phyloP scores from a whole-genome alignment of 2,888 invertebrate species.

The Rotaria magnacalcarata region DNA sequence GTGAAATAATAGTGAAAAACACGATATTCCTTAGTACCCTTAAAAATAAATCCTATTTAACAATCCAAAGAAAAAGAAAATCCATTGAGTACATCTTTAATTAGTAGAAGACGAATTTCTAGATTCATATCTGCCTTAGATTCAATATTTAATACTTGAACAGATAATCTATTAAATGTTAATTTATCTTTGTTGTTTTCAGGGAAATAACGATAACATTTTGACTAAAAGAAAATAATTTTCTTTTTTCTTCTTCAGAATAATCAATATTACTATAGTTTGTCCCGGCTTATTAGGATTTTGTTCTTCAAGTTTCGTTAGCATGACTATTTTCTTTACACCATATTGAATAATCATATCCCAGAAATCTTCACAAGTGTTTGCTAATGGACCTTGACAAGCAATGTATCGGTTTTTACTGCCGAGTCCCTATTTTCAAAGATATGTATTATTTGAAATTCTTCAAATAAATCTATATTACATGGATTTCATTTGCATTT shows the following conservation, averaged over 20 bases:
- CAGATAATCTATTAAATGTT: not conserved
- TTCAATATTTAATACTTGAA: not conserved
- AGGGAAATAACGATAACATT: slow-evolving; percentile 5
- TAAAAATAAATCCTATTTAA: not conserved
- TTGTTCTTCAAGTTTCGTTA: not conserved
- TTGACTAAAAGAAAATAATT: not conserved
- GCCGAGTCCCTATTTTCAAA: slow-evolving; percentile 87
- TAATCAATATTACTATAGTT: not conserved
- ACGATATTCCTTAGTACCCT: not conserved
- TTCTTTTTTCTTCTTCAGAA: not conserved
- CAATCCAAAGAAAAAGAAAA: not conserved
- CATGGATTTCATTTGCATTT: slow-evolving; percentile 91
- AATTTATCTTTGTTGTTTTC: not conserved
- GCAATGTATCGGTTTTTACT: slow-evolving; percentile 90
- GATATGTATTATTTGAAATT: slow-evolving; percentile 64
- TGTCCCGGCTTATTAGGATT: not conserved
- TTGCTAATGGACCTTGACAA: slow-evolving; percentile 87
- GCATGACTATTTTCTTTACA: not conserved
- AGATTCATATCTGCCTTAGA: not conserved
- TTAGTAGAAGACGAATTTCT: not conserved
- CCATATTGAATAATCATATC: slow-evolving; percentile 52
- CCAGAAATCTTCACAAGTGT: slow-evolving; percentile 93
- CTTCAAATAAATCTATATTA: slow-evolving; percentile 51
- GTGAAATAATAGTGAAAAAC: slow-evolving; percentile 15
- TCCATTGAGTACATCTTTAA: not conserved